A percentile compares a stretch with the other conserved stretches of the same genome.
These are phyloP conservation scores for Cephus pygmeus DNA, from an alignment of 2,888 invertebrate genomes.

Conservation along the genomic window DNA sequence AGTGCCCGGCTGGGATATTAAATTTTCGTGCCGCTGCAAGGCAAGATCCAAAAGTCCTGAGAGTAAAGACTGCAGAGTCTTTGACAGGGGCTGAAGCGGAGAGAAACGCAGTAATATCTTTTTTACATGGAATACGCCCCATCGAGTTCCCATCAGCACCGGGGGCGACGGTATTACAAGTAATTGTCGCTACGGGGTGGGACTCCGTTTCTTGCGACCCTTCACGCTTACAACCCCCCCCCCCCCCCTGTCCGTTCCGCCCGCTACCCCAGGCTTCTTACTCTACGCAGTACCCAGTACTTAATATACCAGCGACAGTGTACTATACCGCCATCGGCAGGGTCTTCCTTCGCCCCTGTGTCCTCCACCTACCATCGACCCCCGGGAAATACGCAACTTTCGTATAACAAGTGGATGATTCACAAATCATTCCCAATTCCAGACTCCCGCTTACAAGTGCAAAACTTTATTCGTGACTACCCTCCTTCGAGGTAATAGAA, in stretches of 20 bases:
- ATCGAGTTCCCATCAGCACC: constrained; percentile 56
- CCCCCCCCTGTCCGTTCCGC: neutral
- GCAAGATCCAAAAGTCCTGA: neutral
- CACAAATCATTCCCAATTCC: constrained; percentile 59
- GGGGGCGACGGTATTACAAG: constrained; percentile 60
- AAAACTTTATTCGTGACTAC: constrained; percentile 27
- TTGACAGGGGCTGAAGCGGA: constrained; percentile 21
- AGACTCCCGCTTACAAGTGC: constrained; percentile 18
- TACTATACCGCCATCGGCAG: neutral
- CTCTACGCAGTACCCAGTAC: neutral
- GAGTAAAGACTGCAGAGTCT: neutral
- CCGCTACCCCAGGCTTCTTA: neutral
- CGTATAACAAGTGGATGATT: constrained; percentile 63
- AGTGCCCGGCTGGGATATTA: neutral
- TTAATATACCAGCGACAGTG: neutral
- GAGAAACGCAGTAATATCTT: constrained; percentile 53
- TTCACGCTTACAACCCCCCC: constrained; percentile 6
- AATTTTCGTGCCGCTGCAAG: neutral
- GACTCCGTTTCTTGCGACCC: constrained; percentile 10
- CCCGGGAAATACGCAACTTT: constrained; percentile 50
- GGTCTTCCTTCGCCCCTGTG: neutral
- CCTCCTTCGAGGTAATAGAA: neutral
- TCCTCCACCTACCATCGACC: constrained; percentile 22
- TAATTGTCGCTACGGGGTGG: constrained; percentile 62
- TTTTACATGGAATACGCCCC: constrained; percentile 56